Evolutionary conservation across 1,140 invertebrate species (phyloP), one percentile per base, ranked within the genome.

Genomic region (Zophobas atratus): DNA sequence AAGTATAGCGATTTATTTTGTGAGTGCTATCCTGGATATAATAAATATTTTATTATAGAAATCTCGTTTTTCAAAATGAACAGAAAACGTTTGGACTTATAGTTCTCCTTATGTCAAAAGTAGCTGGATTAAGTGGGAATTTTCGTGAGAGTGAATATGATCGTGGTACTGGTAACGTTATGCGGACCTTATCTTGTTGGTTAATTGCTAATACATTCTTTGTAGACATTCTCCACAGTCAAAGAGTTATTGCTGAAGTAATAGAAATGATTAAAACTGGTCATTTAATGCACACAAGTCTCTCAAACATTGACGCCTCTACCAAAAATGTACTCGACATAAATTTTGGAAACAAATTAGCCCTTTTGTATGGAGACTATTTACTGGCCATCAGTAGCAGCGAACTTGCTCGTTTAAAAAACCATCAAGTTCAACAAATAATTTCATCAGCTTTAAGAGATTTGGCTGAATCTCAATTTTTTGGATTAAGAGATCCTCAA

Each of bases 191-290:
- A 8, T 63, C 6, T 38, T 34, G 4, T 57, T 1, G 8, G 20
- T 35, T 72, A 35, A 55, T 49, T 75, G 8, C 43, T 34, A 51
- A 39, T 35, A 55, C 6, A 32, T 63, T 35, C 43, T 67, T 79
- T 51, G 1, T 48, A 84, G 84, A 84, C 55, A 84, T 86, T 77
- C 74, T 95, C 49, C 92, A 95, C 80, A 94, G 94, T 83, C 97
- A 99, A 88, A 90, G 95, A 79, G 93, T 93, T 20, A 88, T 99
- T 57, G 97, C 97, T 0, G 96, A 99, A 89, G 94, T 99, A 8
- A 96, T 96, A 0, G 98, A 99, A 90, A 99, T 99, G 97, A 98
- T 99, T 77, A 92, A 98, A 71, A 98, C 96, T 6, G 96, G 97
- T 72, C 95, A 98, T 87, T 88, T 99, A 51, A 94, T 99, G 32